Base-by-base conservation (phyloP, 53 echinoderm and acorn worm species). In the Patiria pectinifera region DNA sequence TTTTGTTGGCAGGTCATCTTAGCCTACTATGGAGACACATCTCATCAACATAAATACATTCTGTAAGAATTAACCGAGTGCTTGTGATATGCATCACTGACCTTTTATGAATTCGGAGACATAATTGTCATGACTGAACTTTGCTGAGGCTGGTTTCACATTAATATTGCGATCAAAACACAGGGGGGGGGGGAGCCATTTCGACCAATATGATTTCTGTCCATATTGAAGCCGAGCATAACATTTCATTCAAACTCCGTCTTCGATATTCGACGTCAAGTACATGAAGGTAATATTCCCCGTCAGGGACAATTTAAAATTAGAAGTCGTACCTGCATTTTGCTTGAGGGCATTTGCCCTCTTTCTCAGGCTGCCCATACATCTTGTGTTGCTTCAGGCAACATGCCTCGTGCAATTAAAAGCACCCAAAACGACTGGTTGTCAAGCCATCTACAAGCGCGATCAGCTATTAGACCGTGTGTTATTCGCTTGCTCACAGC, bases 371-470 rank as follows among this genome's bases (percentile, higher is more conserved):
- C 26, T 6, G 59, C 18, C 23, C 23, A 22, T 59, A 15, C 82
- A n/a, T 21, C 26, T 4, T 11, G 25, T 59, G n/a, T 76, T 35
- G 77, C 78, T 60, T 44, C 7, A 62, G 88, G 88, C 78, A 77
- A 88, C 61, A 78, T 88, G 88, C 78, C 88, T 21, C 18, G 59
- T 78, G 88, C 78, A 88, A 88, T 88, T 88, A 88, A 59, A 53
- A 78, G 78, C 25, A 15, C 4, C 5, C 61, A 85, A 45, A 66
- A 43, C 21, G 19, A 24, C 6, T 59, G 59, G 59, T 59, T 82
- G 82, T 59, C 58, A 59, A 59, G 24, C 23, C 82, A 22, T 58
- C 59, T 82, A 82, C 82, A 82, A 82, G 82, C 82, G 59, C 59
- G 19, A 58, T 46, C 19, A 59, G 5, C 82, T 81, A 81, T 90